Percentiles rank a stretch among this genome's conserved stretches.
phyloP scores from a whole-genome alignment of 2,797 vertebrate genomes.

The Pipistrellus nathusii region DNA sequence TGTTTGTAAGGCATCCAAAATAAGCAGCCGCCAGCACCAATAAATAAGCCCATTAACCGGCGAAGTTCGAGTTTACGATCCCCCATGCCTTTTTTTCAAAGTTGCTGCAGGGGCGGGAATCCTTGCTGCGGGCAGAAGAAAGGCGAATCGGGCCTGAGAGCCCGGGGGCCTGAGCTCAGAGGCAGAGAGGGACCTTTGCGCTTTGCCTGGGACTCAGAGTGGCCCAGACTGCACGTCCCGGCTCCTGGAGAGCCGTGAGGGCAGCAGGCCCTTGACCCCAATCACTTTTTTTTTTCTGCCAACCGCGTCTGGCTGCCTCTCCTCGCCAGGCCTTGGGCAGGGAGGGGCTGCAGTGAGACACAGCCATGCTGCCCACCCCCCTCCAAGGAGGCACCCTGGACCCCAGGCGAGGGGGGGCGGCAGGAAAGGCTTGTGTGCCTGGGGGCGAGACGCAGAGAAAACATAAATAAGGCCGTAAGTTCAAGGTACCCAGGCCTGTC shows the following conservation, averaged over 20 bases:
- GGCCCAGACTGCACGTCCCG: background rate
- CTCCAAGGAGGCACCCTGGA: conserved; percentile 15
- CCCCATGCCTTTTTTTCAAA: conserved; percentile 85
- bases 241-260: conserved; percentile 2
- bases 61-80: conserved; percentile 91
- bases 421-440: conserved; percentile 59
- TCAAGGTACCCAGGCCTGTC: conserved; percentile 72
- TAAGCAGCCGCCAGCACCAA: conserved; percentile 90
- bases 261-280: conserved; percentile 63
- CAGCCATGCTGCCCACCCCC: background rate
- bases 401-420: background rate
- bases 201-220: conserved; percentile 14
- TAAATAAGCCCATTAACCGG: conserved; percentile 91
- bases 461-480: conserved; percentile 73
- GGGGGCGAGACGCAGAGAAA: conserved; percentile 53
- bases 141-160: conserved; percentile 43
- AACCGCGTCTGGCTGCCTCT: background rate
- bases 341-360: background rate
- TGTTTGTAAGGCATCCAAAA: conserved; percentile 91
- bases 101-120: conserved; percentile 86
- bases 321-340: background rate
- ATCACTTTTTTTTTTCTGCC: background rate
- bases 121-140: conserved; percentile 76
- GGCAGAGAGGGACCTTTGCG: conserved; percentile 2
- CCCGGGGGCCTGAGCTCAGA: conserved; percentile 37